Percentiles rank a stretch among this genome's conserved stretches.
These are phyloP conservation scores for Cybosia mesomella DNA, from an alignment of 2,888 invertebrate species.

Conservation along the genomic window DNA sequence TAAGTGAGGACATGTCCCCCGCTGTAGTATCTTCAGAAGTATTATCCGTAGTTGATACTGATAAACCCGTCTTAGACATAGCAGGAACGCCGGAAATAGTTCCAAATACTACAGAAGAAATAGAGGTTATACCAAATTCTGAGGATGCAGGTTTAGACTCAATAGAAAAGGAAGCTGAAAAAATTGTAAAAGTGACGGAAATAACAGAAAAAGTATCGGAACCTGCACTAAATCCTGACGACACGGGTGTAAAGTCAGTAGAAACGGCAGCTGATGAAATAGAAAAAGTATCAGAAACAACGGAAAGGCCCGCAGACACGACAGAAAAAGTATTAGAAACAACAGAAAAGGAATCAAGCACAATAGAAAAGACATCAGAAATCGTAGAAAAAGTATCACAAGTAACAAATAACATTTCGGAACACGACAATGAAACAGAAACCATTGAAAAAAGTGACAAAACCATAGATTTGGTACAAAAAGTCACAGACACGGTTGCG, in stretches of 20 bases:
- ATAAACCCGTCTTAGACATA: constrained; percentile 8
- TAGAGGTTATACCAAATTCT: background rate
- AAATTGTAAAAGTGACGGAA: background rate
- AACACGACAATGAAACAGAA: background rate
- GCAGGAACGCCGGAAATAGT: constrained; percentile 5
- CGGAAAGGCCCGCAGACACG: constrained; percentile 11
- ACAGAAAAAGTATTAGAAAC: constrained; percentile 4
- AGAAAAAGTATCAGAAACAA: constrained; percentile 8
- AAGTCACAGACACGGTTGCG: constrained; percentile 3
- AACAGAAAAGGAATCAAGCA: background rate
- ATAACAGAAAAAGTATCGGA: background rate
- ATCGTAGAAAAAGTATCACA: constrained; percentile 14
- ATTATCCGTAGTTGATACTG: constrained; percentile 12
- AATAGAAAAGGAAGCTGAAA: background rate
- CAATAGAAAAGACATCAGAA: constrained; percentile 6
- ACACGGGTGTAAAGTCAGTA: background rate
- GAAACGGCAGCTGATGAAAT: background rate
- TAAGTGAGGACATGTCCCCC: constrained; percentile 43
- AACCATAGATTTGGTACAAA: background rate
- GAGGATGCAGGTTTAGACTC: constrained; percentile 10
- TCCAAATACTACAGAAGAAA: constrained; percentile 7
- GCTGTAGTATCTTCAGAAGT: constrained; percentile 23
- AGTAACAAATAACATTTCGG: constrained; percentile 12
- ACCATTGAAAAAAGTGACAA: background rate
- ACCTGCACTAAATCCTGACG: background rate